Base-by-base conservation (phyloP, 2,888 invertebrate species). In the Melanchra persicariae region DNA sequence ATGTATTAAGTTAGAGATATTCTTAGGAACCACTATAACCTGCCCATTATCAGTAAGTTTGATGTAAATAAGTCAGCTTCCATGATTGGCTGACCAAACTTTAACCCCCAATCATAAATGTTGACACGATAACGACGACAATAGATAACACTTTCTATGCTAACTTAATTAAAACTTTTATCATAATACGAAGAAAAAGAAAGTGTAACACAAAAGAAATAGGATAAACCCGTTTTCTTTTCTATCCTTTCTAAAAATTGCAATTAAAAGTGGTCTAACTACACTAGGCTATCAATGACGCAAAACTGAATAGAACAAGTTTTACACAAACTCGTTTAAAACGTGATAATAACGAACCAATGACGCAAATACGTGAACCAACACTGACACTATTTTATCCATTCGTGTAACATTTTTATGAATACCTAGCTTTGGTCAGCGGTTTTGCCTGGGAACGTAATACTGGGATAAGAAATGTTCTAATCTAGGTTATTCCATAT, bases 331-430 rank as follows among this genome's bases (percentile, higher is more conserved):
- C 62, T 30, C 6, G 52, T 81, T 74, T 52, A 22, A 55, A 34
- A 68, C 30, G 24, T 30, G 51, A 22, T 37, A 30, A 24, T 52
- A 19, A 17, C 6, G 30, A 17, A 37, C 37, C n/a, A 49, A 58
- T 81, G 72, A 77, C 77, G 72, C 81, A 77, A 67, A 72, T 64
- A 10, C 17, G 0, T 45, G 17, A 7, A 34, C 24, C 10, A 26
- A 54, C 12, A 12, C 17, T 40, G 43, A 45, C 45, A 64, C 17
- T 19, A 19, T 51, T 76, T 60, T n/a, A 60, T 60, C 43, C 9
- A 62, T 47, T 62, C 17, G 17, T 49, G 37, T 37, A 9, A 45
- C 5, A 22, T 30, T 65, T 24, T 62, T 58, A 64, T 54, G 22
- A 59, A 40, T 59, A 59, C 54, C 47, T 9, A 19, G 19, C 12